These are phyloP conservation scores for Synodontis membranacea DNA, from an alignment of 2,113 vertebrate species.

Conservation along the genomic window DNA sequence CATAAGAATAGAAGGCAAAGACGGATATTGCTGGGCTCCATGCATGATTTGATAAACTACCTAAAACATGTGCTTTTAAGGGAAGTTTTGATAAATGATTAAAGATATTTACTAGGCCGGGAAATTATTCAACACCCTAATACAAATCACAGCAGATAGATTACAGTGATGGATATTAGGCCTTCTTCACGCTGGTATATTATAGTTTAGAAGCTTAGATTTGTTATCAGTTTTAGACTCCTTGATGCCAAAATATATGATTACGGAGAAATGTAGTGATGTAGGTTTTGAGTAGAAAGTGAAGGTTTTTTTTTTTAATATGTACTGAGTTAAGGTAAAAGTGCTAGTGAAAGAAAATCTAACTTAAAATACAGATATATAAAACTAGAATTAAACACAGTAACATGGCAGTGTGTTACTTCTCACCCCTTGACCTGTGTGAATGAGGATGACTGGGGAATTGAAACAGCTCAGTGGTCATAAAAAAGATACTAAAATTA, in stretches of 20 bases:
- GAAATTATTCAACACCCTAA: no score
- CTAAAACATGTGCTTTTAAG: no score
- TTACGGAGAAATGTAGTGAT: neutral
- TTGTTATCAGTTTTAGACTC: neutral
- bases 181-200: neutral
- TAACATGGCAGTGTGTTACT: neutral
- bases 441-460: neutral
- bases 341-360: neutral
- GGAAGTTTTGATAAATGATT: no score
- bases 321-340: neutral
- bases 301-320: neutral
- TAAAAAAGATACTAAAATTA: neutral
- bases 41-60: no score
- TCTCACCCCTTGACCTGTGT: neutral
- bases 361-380: neutral
- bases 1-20: no score
- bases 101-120: no score
- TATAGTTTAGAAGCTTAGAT: neutral
- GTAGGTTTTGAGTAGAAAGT: neutral
- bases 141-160: neutral
- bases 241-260: neutral
- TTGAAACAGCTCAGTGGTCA: neutral
- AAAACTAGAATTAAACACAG: neutral
- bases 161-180: neutral
- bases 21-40: no score